Conservation (phyloP, 1,140 invertebrate genomes). For the Ceratosolen fusciceps region DNA sequence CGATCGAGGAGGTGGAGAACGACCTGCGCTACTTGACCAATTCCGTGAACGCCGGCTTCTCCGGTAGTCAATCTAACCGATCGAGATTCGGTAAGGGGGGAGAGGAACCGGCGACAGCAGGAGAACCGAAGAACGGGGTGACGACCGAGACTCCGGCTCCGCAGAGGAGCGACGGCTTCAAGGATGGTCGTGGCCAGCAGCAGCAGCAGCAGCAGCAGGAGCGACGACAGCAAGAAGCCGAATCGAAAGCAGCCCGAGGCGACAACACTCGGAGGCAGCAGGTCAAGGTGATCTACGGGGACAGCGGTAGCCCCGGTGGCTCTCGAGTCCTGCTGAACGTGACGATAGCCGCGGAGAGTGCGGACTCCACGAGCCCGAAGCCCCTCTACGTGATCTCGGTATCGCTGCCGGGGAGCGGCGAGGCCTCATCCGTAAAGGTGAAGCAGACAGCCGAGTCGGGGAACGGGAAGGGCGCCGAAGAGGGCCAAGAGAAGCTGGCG, state of each 20-base stretch:
- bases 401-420: constrained; percentile 77
- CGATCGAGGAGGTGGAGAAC: not conserved
- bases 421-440: constrained; percentile 53
- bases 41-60: not conserved
- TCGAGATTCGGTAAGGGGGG: not conserved
- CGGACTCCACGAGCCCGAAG: constrained; percentile 63
- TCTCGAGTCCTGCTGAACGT: constrained; percentile 79
- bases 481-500: not conserved
- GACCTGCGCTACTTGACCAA: constrained; percentile 8
- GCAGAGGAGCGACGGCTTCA: not conserved
- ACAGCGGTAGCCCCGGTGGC: too few relatives aligned
- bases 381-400: constrained; percentile 82
- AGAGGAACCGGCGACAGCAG: not conserved
- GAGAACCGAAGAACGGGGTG: not conserved
- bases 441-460: not conserved
- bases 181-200: not conserved
- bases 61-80: not conserved
- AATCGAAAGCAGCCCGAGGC: too few relatives aligned
- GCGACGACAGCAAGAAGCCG: not conserved
- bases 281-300: constrained; percentile 48
- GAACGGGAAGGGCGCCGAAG: too few relatives aligned
- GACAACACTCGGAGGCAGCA: not conserved
- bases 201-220: not conserved
- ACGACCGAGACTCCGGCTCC: too few relatives aligned
- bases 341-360: constrained; percentile 78